Conservation (phyloP, 1,140 invertebrate species). For the Saxidomus purpurata region DNA sequence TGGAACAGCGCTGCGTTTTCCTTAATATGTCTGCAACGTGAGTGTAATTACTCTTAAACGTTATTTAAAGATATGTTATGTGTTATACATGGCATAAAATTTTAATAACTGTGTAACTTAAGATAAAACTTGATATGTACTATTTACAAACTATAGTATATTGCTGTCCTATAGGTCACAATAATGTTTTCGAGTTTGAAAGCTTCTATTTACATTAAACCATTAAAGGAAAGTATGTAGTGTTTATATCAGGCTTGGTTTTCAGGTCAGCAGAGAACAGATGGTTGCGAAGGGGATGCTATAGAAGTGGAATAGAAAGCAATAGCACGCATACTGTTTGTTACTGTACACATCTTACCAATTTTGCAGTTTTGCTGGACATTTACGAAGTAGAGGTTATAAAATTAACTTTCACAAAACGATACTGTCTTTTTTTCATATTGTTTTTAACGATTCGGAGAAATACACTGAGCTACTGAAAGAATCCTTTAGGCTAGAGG, state of each 20-base stretch:
- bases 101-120: neutral
- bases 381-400: neutral
- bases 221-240: too few relatives aligned
- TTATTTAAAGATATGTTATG: neutral
- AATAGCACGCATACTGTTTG: neutral
- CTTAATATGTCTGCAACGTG: slow-evolving; percentile 70
- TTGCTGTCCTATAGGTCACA: neutral
- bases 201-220: neutral
- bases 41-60: neutral
- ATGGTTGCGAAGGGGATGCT: neutral
- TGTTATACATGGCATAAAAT: neutral
- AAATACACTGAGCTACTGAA: too few relatives aligned
- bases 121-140: neutral
- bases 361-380: slow-evolving; percentile 27
- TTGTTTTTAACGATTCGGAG: neutral
- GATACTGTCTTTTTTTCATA: neutral
- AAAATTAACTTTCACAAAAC: neutral
- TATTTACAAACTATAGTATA: neutral
- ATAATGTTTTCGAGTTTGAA: neutral
- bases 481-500: too few relatives aligned
- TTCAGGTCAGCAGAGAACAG: neutral
- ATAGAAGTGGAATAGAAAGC: neutral
- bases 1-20: slow-evolving; percentile 62
- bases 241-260: too few relatives aligned
- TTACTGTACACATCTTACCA: slow-evolving; percentile 19